phyloP scores from a whole-genome alignment of 2,113 vertebrate genomes.

The Corythornis vintsioides region DNA sequence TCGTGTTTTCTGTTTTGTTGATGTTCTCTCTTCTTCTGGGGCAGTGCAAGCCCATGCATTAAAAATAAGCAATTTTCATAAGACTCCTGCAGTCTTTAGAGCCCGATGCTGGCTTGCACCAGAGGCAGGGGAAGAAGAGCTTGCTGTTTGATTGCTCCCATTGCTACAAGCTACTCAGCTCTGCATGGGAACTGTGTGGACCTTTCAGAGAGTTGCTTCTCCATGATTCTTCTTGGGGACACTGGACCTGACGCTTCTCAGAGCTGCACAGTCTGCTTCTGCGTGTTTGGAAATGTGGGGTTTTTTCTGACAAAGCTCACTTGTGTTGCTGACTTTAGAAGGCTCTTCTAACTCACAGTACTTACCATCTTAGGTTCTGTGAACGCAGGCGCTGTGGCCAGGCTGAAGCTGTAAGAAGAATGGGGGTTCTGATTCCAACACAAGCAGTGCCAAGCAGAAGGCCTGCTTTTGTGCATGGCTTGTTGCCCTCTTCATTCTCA shows the following conservation, averaged over 20 bases:
- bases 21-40: neutral
- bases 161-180: neutral
- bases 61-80: neutral
- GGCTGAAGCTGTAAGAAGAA: neutral
- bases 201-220: neutral
- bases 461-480: neutral
- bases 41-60: neutral
- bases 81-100: neutral
- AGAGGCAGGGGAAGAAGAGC: neutral
- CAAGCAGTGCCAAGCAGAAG: neutral
- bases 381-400: neutral
- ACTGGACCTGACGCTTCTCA: neutral
- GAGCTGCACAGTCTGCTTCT: neutral
- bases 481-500: neutral
- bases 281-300: neutral
- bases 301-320: neutral
- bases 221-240: neutral
- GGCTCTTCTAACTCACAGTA: neutral
- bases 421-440: accelerated
- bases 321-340: neutral
- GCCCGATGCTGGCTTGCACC: neutral
- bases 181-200: neutral
- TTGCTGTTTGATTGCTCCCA: neutral
- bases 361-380: neutral
- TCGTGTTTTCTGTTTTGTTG: neutral